Evolutionary conservation across 2,797 vertebrate species (phyloP).

Genomic region (Lindbergichthys nudifrons): DNA sequence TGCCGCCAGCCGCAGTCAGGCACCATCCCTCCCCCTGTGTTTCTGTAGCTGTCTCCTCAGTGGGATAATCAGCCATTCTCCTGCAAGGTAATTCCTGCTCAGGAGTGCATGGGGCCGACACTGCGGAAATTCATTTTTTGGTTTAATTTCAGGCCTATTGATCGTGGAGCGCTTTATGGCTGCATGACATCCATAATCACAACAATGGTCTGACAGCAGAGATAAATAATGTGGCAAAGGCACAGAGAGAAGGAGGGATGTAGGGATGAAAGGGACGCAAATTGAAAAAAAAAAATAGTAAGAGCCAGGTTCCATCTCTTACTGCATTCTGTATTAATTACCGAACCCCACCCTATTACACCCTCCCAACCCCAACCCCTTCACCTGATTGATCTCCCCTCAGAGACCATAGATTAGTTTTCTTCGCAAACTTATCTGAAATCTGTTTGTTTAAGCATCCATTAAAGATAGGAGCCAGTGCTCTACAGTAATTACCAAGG

Average conservation of each 20-base stretch:
- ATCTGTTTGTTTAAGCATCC: conserved; percentile 84
- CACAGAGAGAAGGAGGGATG: conserved; percentile 59
- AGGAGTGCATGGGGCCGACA: conserved; percentile 81
- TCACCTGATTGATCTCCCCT: conserved; percentile 85
- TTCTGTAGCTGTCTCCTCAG: conserved; percentile 68
- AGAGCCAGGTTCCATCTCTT: conserved; percentile 77
- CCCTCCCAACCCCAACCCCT: conserved; percentile 55
- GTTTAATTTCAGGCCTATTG: conserved; percentile 91
- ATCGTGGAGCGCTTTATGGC: conserved; percentile 84
- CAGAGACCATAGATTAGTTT: conserved; percentile 81
- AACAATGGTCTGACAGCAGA: conserved; percentile 86
- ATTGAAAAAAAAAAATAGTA: conserved; percentile 58
- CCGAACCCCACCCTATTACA: conserved; percentile 65
- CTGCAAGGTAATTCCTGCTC: conserved; percentile 81
- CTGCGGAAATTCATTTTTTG: conserved; percentile 89
- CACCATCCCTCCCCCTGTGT: conserved; percentile 45
- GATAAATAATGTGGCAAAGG: conserved; percentile 85
- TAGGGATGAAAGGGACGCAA: conserved; percentile 60
- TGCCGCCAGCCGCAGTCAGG: conserved; percentile 47
- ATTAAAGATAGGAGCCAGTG: conserved; percentile 71
- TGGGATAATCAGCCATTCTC: conserved; percentile 76
- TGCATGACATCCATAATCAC: conserved; percentile 90
- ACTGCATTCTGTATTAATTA: conserved; percentile 84
- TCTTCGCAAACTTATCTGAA: conserved; percentile 77
- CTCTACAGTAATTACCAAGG: conserved; percentile 73